Evolutionary conservation across 2,113 vertebrate genomes (phyloP), one percentile per base, ranked within the genome.

Genomic region (Limnothrissa miodon): DNA sequence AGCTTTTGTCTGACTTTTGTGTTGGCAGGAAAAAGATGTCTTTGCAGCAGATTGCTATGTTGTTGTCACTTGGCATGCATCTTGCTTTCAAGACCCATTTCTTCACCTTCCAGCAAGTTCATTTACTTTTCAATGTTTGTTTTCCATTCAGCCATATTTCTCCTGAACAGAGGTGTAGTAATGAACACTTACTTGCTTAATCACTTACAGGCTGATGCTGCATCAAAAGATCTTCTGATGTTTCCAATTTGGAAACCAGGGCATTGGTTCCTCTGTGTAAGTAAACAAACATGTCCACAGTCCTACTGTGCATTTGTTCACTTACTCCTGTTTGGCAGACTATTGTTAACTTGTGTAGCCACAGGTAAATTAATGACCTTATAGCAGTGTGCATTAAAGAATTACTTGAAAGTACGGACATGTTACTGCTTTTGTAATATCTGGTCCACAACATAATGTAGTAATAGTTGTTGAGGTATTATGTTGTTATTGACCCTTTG

Each of bases 101-200:
- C 80, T 62, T 15, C 39, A 39, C 44, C 80, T 81, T 81, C 80
- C 80, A 81, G 51, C 42, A 81, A 81, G 36, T 56, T 62, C 6
- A 45, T 39, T 36, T 39, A 21, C 21, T 23, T 0, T 53, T 23
- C 42, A 44, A 42, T 59, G 17, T 8, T 39, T 59, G 80, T 59
- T 56, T 81, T 56, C 53, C 44, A 59, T 56, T 42, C 48, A 81
- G 44, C 33, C 53, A 29, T 53, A 81, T 39, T 81, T 81, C 48
- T 29, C 46, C 80, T 80, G n/a, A 46, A 56, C 45, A 46, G 11
- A 11, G 5, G 45, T 46, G 21, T 53, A 53, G 6, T 53, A 53
- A 53, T 10, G 7, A 9, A 19, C 17, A 53, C 17, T 53, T 53
- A 53, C 21, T 53, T 53, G 51, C 51, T 53, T 3, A 53, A 3